phyloP scores from a whole-genome alignment of 1,140 invertebrate species.

The Penaeus vannamei region DNA sequence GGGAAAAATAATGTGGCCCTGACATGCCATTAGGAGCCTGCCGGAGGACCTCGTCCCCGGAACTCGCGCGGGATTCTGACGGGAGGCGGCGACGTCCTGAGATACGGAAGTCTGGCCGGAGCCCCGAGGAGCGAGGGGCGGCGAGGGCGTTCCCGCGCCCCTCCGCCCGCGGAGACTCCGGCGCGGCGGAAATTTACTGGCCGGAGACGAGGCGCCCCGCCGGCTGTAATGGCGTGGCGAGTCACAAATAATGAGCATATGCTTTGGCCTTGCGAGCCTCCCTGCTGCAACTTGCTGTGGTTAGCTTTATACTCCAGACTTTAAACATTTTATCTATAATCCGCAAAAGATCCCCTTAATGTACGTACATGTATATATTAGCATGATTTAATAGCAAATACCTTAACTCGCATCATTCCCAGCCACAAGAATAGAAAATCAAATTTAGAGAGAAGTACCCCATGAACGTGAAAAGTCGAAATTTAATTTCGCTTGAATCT shows the following conservation, averaged over 20 bases:
- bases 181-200: background rate
- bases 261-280: conserved; percentile 65
- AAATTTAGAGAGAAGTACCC: conserved; percentile 6
- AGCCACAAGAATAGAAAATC: conserved; percentile 47
- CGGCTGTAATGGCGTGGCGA: conserved; percentile 29
- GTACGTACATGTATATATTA: conserved; percentile 16
- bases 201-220: background rate
- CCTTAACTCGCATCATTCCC: conserved; percentile 13
- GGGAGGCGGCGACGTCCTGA: background rate
- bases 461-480: background rate
- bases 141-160: background rate
- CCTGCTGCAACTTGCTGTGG: conserved; percentile 56
- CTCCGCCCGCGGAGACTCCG: background rate
- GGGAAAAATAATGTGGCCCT: conserved; percentile 57
- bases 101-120: background rate
- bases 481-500: background rate
- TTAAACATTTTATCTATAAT: conserved; percentile 43
- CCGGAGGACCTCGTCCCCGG: background rate
- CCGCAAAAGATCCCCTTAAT: conserved; percentile 47
- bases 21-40: conserved; percentile 45
- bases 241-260: conserved; percentile 62
- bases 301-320: too few relatives aligned
- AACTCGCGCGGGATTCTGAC: too few relatives aligned
- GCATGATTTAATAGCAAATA: conserved; percentile 9
- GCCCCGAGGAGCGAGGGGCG: background rate